These are phyloP conservation scores for Oplegnathus fasciatus DNA, from an alignment of 2,113 vertebrate genomes.

Conservation along the genomic window DNA sequence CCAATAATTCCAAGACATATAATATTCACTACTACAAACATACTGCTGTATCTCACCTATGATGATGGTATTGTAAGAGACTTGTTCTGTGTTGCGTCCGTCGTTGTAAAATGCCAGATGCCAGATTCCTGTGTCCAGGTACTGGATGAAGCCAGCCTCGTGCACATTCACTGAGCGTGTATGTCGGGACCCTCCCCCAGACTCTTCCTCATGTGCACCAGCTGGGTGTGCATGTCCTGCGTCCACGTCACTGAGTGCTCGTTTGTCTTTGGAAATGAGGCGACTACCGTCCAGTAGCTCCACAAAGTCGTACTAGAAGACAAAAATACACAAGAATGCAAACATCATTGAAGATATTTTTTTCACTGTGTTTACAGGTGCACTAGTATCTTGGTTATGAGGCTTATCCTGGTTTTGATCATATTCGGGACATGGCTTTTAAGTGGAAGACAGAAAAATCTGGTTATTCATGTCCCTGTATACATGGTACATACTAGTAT, in stretches of 20 bases:
- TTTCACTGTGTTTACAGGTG: not conserved
- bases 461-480: too few relatives aligned
- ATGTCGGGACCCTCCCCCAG: conserved; percentile 73
- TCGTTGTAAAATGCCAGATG: conserved; percentile 99
- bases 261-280: conserved; percentile 93
- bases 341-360: not conserved
- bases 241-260: conserved; percentile 88
- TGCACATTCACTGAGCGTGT: conserved; percentile 91
- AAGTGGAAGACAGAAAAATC: too few relatives aligned
- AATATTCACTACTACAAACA: not conserved
- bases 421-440: too few relatives aligned
- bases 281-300: conserved; percentile 96
- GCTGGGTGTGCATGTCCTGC: conserved; percentile 79
- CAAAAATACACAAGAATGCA: not conserved
- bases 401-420: too few relatives aligned
- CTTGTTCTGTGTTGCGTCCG: conserved; percentile 93
- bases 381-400: too few relatives aligned
- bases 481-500: too few relatives aligned
- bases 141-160: conserved; percentile 97
- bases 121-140: conserved; percentile 97
- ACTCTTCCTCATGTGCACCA: conserved; percentile 78
- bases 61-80: conserved; percentile 95
- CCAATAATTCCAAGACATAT: not conserved
- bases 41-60: conserved; percentile 88
- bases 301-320: conserved; percentile 95